Evolutionary conservation across 2,113 vertebrate species (phyloP).

Genomic region (Stigmatopora nigra): DNA sequence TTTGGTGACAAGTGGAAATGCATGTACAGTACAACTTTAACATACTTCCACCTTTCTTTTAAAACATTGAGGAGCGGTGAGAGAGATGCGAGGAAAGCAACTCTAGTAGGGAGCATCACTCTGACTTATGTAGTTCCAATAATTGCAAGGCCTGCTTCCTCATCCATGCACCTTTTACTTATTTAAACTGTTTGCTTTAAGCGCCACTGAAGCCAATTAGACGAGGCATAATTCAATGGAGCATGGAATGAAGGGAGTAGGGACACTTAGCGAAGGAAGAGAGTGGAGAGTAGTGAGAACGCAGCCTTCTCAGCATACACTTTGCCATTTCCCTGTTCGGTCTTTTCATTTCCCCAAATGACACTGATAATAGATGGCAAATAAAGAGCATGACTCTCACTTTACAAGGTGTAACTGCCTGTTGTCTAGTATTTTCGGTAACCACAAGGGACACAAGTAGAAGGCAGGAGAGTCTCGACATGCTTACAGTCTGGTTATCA

Average conservation of each 20-base stretch:
- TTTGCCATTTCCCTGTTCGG: constrained; percentile 31
- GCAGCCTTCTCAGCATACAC: constrained; percentile 31
- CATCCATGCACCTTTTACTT: constrained; percentile 72
- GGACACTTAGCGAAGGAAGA: constrained; percentile 23
- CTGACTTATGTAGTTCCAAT: constrained; percentile 75
- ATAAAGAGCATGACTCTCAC: neutral
- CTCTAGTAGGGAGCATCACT: constrained; percentile 30
- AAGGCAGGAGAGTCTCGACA: neutral
- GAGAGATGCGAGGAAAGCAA: constrained; percentile 13
- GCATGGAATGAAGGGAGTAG: constrained; percentile 44
- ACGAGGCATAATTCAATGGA: constrained; percentile 67
- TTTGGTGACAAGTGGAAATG: constrained; percentile 8
- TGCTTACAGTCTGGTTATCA: neutral
- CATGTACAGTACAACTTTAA: constrained; percentile 13
- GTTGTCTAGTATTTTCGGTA: neutral
- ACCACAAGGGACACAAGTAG: neutral
- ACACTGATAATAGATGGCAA: constrained; percentile 6
- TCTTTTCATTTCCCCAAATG: constrained; percentile 18
- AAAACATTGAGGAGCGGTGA: constrained; percentile 29
- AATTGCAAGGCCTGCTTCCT: constrained; percentile 69
- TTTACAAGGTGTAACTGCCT: neutral
- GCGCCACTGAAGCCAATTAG: constrained; percentile 71
- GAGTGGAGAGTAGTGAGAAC: constrained; percentile 15
- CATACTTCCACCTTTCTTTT: constrained; percentile 3
- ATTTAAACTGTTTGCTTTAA: constrained; percentile 77